A percentile compares a stretch with the other conserved stretches of the same genome.
These are phyloP conservation scores for Diarsia brunnea DNA, from an alignment of 2,888 invertebrate genomes.

Conservation along the genomic window DNA sequence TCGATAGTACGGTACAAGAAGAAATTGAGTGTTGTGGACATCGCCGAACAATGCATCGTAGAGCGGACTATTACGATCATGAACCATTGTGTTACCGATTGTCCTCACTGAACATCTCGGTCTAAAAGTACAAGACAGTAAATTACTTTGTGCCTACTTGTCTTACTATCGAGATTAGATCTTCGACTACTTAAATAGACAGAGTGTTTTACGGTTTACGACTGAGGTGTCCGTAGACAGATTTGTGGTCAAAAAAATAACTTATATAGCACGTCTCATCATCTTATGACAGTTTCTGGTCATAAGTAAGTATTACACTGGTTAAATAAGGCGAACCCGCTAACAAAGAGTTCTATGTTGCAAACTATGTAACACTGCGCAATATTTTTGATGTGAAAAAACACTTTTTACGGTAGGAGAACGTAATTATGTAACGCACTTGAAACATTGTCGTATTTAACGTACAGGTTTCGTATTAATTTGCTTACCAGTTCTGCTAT, in stretches of 20 bases:
- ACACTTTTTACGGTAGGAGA: background rate
- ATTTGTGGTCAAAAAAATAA: background rate
- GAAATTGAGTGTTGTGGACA: slow-evolving; percentile 64
- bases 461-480: too few species aligned
- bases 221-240: background rate
- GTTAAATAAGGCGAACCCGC: background rate
- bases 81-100: slow-evolving; percentile 75
- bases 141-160: slow-evolving; percentile 48
- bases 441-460: background rate
- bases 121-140: slow-evolving; percentile 31
- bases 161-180: slow-evolving; percentile 40
- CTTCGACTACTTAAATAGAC: slow-evolving; percentile 12
- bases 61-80: slow-evolving; percentile 74
- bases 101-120: slow-evolving; percentile 67
- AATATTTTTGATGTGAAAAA: background rate
- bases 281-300: background rate
- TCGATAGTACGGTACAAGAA: slow-evolving; percentile 43
- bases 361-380: too few species aligned
- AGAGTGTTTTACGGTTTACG: slow-evolving; percentile 1
- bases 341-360: too few species aligned
- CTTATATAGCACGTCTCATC: background rate
- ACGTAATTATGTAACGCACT: too few species aligned
- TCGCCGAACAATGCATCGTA: slow-evolving; percentile 76
- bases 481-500: too few species aligned
- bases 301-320: background rate